Conservation (phyloP, 1,140 invertebrate species). For the Lordiphosa collinella region DNA sequence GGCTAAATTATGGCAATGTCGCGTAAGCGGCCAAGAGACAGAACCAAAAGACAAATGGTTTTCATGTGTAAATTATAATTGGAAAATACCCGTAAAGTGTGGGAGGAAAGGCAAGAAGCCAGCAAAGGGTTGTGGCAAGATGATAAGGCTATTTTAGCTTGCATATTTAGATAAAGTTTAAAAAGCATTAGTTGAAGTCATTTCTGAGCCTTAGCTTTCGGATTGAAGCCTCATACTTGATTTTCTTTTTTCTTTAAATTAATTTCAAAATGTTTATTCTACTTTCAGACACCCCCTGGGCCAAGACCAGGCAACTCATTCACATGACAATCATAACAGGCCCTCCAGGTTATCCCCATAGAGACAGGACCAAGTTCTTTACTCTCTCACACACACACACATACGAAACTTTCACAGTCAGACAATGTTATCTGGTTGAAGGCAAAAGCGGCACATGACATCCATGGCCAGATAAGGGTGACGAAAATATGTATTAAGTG, state of each 20-base stretch:
- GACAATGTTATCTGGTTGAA: slow-evolving; percentile 61
- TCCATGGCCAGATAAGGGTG: slow-evolving; percentile 71
- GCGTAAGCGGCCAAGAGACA: slow-evolving; percentile 43
- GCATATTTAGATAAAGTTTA: no score
- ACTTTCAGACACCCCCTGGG: slow-evolving; percentile 7
- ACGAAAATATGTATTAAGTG: slow-evolving; percentile 77
- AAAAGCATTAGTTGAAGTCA: no score
- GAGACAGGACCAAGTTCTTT: slow-evolving; percentile 1
- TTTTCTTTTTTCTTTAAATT: background rate
- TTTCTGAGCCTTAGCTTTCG: no score
- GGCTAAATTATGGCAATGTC: slow-evolving; percentile 72
- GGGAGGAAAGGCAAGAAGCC: background rate
- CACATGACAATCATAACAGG: slow-evolving; percentile 65
- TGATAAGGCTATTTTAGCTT: no score
- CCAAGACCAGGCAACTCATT: slow-evolving; percentile 35
- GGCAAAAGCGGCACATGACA: slow-evolving; percentile 44
- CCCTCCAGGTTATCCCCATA: slow-evolving; percentile 26
- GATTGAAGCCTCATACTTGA: no score
- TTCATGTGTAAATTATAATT: slow-evolving; percentile 73
- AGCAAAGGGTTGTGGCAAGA: slow-evolving; percentile 6
- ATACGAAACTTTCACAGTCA: background rate
- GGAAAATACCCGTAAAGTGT: slow-evolving; percentile 39
- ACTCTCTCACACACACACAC: no score
- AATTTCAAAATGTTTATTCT: background rate
- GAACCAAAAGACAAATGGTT: slow-evolving; percentile 61